Evolutionary conservation across 1,140 invertebrate genomes (phyloP).

Genomic region (Phortica variegata): DNA sequence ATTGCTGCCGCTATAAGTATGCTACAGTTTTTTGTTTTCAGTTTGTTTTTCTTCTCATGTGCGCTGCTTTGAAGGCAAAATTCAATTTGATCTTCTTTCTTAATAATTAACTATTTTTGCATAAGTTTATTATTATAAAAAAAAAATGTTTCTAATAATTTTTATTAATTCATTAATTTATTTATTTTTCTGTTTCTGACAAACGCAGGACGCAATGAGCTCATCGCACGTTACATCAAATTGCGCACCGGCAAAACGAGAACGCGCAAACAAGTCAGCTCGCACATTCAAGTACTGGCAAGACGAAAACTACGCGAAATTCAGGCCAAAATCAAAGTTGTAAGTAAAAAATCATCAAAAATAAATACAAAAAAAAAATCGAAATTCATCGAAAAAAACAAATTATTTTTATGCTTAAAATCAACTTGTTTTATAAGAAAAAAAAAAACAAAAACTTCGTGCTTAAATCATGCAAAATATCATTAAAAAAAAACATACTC

Average conservation of each 20-base stretch:
- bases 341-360: no score
- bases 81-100: background rate
- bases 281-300: slow-evolving; percentile 98
- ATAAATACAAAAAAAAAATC: no score
- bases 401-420: no score
- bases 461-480: no score
- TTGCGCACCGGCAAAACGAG: slow-evolving; percentile 97
- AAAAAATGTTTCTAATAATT: no score
- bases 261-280: slow-evolving; percentile 98
- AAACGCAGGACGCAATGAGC: slow-evolving; percentile 96
- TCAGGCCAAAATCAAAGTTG: slow-evolving; percentile 96
- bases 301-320: slow-evolving; percentile 96
- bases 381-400: no score
- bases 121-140: no score
- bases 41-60: background rate
- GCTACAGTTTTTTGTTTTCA: background rate
- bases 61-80: background rate
- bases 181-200: slow-evolving; percentile 5
- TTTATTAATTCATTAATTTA: no score
- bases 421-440: no score
- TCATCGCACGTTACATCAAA: slow-evolving; percentile 99
- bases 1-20: no score
- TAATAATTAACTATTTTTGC: background rate
- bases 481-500: no score
- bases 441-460: no score